Conservation (phyloP, 2,797 vertebrate genomes). For the Acrossocheilus wenchowensis region DNA sequence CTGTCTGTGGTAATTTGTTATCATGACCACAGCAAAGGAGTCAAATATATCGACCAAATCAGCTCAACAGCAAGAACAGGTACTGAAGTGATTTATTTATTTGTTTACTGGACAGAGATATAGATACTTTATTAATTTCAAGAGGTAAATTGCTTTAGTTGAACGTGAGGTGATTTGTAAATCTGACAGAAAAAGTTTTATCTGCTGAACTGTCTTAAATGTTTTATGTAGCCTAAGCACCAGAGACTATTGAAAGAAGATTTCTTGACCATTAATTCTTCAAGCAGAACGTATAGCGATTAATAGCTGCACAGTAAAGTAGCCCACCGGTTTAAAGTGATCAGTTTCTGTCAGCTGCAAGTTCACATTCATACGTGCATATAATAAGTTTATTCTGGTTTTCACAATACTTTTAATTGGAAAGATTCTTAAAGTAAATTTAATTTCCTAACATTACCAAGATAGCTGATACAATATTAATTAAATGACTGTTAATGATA, state of each 20-base stretch:
- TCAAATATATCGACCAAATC: slow-evolving; percentile 85
- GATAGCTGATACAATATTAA: neutral
- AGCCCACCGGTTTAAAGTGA: neutral
- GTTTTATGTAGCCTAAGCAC: neutral
- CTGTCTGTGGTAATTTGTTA: slow-evolving; percentile 57
- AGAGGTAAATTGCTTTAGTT: neutral
- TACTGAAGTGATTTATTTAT: slow-evolving; percentile 68
- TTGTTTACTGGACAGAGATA: neutral
- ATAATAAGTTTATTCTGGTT: neutral
- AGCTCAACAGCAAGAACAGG: slow-evolving; percentile 93
- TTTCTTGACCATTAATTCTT: neutral
- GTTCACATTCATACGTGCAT: neutral
- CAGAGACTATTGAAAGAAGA: neutral
- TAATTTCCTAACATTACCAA: neutral
- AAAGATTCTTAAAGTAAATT: neutral
- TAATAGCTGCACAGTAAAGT: neutral
- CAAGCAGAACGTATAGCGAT: neutral
- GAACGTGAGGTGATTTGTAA: neutral
- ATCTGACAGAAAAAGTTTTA: neutral
- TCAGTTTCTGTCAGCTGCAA: neutral
- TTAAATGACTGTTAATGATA: neutral
- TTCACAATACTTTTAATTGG: too few species aligned
- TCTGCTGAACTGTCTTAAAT: neutral
- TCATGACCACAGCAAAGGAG: slow-evolving; percentile 96
- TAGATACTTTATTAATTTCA: neutral